Evolutionary conservation across 2,113 vertebrate genomes (phyloP).

Genomic region (Hippocampus zosterae): DNA sequence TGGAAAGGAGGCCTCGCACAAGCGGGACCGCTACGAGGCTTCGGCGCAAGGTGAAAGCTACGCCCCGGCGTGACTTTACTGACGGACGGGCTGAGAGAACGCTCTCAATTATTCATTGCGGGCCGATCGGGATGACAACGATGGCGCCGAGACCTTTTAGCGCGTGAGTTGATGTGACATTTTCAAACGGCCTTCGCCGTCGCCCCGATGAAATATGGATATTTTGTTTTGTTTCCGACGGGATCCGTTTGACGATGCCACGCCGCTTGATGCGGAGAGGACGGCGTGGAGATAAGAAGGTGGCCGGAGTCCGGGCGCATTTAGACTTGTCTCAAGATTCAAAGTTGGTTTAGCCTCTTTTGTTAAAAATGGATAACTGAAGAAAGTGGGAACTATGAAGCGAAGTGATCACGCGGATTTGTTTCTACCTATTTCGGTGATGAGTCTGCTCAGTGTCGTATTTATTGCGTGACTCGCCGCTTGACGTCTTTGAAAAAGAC

Average conservation of each 20-base stretch:
- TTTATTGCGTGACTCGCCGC: too few species aligned
- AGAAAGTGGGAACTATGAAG: too few species aligned
- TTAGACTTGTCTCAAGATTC: too few species aligned
- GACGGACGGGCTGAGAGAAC: slow-evolving; percentile 36
- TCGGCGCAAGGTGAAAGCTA: slow-evolving; percentile 11
- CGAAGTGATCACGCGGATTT: too few species aligned
- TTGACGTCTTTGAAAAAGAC: too few species aligned
- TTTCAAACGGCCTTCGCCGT: slow-evolving; percentile 28
- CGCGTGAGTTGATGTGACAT: slow-evolving; percentile 49
- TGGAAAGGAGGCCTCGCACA: background rate
- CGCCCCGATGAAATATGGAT: slow-evolving; percentile 46
- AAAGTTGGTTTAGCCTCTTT: too few species aligned
- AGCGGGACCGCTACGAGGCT: slow-evolving; percentile 8
- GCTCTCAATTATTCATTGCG: slow-evolving; percentile 57
- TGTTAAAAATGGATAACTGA: too few species aligned
- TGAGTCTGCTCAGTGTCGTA: too few species aligned
- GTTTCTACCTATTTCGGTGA: too few species aligned
- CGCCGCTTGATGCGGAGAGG: slow-evolving; percentile 8
- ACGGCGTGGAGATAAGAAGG: slow-evolving; percentile 9
- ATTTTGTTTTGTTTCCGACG: slow-evolving; percentile 43
- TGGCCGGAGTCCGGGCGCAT: background rate
- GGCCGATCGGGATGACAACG: slow-evolving; percentile 21
- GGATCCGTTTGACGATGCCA: slow-evolving; percentile 39
- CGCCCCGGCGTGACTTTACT: background rate
- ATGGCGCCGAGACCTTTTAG: slow-evolving; percentile 37